phyloP scores from a whole-genome alignment of 2,888 invertebrate species.

The Scelioninae gen. 1 region DNA sequence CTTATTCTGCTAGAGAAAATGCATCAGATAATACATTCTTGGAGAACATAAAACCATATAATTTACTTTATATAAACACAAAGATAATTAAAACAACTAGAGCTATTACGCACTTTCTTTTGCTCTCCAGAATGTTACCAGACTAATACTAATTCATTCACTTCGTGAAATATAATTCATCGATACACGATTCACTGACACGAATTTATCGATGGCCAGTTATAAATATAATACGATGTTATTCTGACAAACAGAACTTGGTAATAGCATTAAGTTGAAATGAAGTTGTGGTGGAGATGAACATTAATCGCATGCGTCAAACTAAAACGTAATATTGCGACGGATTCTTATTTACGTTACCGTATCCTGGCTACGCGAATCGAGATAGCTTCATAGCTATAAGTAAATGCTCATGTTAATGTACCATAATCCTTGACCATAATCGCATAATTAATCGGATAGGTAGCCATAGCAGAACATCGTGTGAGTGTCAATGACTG shows the following conservation, averaged over 20 bases:
- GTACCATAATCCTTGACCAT: conserved; percentile 52
- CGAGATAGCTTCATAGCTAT: conserved; percentile 52
- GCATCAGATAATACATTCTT: background rate
- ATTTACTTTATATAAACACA: conserved; percentile 26
- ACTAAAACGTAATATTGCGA: conserved; percentile 33
- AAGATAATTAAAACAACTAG: conserved; percentile 48
- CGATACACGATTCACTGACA: conserved; percentile 2
- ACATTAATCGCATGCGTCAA: conserved; percentile 57
- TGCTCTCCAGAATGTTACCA: conserved; percentile 22
- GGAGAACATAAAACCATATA: conserved; percentile 11
- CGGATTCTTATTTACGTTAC: conserved; percentile 16
- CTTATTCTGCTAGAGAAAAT: too few species aligned
- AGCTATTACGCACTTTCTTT: conserved; percentile 47
- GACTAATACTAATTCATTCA: conserved; percentile 39
- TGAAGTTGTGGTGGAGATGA: conserved; percentile 50
- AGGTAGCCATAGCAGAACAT: conserved; percentile 58
- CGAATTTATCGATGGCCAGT: conserved; percentile 4
- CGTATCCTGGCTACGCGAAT: conserved; percentile 12
- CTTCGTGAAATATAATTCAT: conserved; percentile 26
- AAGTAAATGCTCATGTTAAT: conserved; percentile 53
- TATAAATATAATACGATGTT: conserved; percentile 9
- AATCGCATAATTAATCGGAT: conserved; percentile 69
- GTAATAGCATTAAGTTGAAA: conserved; percentile 28
- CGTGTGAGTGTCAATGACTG: conserved; percentile 65
- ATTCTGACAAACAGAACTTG: conserved; percentile 24